A percentile compares a stretch with the other conserved stretches of the same genome.
Evolutionary conservation across 2,888 invertebrate species (phyloP).

Genomic region (Biston stratarius): DNA sequence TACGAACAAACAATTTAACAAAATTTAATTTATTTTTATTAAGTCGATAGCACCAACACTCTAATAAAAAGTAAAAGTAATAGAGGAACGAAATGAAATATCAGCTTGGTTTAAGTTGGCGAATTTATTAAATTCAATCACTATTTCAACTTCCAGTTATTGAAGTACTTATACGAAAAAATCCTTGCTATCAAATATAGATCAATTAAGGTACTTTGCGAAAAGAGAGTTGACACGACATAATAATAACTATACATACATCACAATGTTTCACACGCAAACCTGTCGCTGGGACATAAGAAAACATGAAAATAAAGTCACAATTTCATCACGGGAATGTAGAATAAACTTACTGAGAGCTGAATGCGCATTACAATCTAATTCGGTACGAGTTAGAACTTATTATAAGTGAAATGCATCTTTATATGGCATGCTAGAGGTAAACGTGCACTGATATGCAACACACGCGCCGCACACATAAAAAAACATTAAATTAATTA

Average conservation of each 20-base stretch:
- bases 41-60: too few species aligned
- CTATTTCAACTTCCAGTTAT: constrained; percentile 78
- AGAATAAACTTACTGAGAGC: constrained; percentile 47
- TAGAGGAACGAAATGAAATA: constrained; percentile 62
- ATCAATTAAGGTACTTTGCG: constrained; percentile 72
- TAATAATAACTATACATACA: constrained; percentile 59
- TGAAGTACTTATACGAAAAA: constrained; percentile 77
- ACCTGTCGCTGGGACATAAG: constrained; percentile 44
- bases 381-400: constrained; percentile 27
- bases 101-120: constrained; percentile 64
- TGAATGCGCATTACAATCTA: constrained; percentile 28
- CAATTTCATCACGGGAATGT: constrained; percentile 64
- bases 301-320: constrained; percentile 47
- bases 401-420: constrained; percentile 45
- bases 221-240: constrained; percentile 62
- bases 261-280: constrained; percentile 66
- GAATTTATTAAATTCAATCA: constrained; percentile 87
- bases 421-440: constrained; percentile 36
- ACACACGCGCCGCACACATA: not conserved
- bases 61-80: not conserved
- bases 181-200: constrained; percentile 66
- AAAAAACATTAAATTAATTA: not conserved
- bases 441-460: constrained; percentile 15
- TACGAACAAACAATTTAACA: too few species aligned
- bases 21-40: too few species aligned